A percentile compares a stretch with the other conserved stretches of the same genome.
These are phyloP conservation scores for Drosophila saltans DNA, from an alignment of 1,140 invertebrate genomes.

Conservation along the genomic window DNA sequence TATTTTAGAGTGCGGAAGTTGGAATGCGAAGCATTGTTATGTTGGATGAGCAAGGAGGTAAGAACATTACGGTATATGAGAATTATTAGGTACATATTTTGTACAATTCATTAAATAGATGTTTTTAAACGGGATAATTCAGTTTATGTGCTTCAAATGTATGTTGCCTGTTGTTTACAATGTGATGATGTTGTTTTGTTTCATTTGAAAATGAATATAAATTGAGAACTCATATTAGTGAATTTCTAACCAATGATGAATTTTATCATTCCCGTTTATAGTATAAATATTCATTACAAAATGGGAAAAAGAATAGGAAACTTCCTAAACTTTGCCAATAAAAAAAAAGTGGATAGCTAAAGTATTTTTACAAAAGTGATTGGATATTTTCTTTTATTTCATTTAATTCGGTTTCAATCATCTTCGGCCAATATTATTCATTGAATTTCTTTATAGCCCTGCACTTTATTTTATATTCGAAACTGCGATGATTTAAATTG, in stretches of 20 bases:
- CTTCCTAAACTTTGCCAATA: not conserved
- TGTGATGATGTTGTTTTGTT: not conserved
- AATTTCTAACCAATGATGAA: no score
- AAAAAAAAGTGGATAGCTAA: not conserved
- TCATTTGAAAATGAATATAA: no score
- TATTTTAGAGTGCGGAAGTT: conserved; percentile 94
- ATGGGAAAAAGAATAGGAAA: no score
- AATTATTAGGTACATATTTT: not conserved
- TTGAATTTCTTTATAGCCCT: not conserved
- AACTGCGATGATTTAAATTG: not conserved
- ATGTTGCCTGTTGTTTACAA: no score
- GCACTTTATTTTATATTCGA: not conserved
- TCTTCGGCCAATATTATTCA: not conserved
- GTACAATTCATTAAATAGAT: not conserved
- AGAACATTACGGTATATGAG: conserved; percentile 83
- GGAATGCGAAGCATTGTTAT: conserved; percentile 97
- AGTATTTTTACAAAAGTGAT: no score
- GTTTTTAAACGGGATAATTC: not conserved
- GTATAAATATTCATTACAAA: no score
- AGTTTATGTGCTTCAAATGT: not conserved
- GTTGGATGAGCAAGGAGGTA: conserved; percentile 98
- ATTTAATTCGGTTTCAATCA: not conserved
- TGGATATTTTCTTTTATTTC: not conserved
- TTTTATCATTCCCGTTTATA: no score
- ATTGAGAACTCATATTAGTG: no score